Conservation (phyloP, 2,113 vertebrate genomes). For the Melanostigma gelatinosum region DNA sequence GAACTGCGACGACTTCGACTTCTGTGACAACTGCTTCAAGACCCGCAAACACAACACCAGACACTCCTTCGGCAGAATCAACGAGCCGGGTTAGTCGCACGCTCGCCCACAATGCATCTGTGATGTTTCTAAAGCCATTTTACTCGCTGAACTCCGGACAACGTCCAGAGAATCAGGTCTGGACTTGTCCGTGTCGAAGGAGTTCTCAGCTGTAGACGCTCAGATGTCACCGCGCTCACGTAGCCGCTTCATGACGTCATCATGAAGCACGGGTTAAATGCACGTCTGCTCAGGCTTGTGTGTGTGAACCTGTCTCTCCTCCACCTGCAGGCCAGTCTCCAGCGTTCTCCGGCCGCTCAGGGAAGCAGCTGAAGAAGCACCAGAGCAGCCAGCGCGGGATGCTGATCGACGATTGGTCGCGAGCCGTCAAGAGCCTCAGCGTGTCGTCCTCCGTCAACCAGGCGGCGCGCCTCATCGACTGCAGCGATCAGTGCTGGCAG, state of each 20-base stretch:
- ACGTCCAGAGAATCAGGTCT: too few species aligned
- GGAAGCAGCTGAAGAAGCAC: slow-evolving; percentile 94
- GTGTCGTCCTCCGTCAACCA: slow-evolving; percentile 96
- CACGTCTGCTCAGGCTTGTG: too few species aligned
- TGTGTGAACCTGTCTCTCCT: background rate
- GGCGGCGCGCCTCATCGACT: slow-evolving; percentile 92
- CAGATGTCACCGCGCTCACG: too few species aligned
- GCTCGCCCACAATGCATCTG: background rate
- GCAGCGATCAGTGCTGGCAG: slow-evolving; percentile 97
- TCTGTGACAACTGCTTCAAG: slow-evolving; percentile 98
- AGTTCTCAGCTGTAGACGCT: too few species aligned
- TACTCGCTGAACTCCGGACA: too few species aligned
- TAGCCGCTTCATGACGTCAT: too few species aligned
- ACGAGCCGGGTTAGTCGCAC: slow-evolving; percentile 89
- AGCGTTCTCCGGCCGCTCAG: slow-evolving; percentile 93
- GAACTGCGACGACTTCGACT: slow-evolving; percentile 98
- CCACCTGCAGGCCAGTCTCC: slow-evolving; percentile 84
- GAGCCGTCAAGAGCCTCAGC: slow-evolving; percentile 93
- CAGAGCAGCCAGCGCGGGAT: slow-evolving; percentile 92
- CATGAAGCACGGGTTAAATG: too few species aligned
- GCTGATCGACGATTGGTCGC: slow-evolving; percentile 96
- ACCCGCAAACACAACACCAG: slow-evolving; percentile 93
- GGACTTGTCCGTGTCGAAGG: too few species aligned
- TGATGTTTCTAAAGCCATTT: background rate
- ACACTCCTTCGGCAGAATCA: slow-evolving; percentile 96